Evolutionary conservation across 2,888 invertebrate species (phyloP), one percentile per base, ranked within the genome.

Genomic region (Gymnoscelis rufifasciata): DNA sequence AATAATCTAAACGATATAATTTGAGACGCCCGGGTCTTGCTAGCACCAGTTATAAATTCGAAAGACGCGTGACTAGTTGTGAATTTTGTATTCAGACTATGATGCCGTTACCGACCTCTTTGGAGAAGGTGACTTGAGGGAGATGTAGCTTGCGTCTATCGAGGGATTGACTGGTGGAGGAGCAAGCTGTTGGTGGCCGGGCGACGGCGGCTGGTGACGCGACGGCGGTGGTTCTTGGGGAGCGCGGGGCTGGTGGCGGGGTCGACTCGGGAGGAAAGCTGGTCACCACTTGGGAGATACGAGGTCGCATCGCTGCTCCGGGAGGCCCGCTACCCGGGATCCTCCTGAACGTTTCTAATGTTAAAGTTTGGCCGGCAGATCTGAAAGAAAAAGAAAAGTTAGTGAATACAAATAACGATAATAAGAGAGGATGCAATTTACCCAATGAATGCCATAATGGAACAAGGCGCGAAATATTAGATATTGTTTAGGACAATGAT

Each of bases 71-170:
- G 71, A 71, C 71, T 71, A 71, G 71, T 63, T 62, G 55, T 38
- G 30, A 40, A 51, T 54, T 52, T 51, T 24, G 23, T 51, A 47
- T 42, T 89, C 88, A 95, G 64, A 95, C 95, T 67, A 95, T 92
- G 66, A 95, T 93, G 53, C 95, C 95, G 66, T 91, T 93, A 94
- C 95, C 95, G 92, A 96, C 95, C 95, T 96, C 95, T 78, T 94
- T 93, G 73, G 92, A 95, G 86, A 95, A 95, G 41, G 95, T 94
- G 74, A 96, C 94, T 88, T 94, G 94, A 12, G 94, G 94, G 64
- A 94, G 83, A 64, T 93, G 91, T 13, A 94, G 88, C 66, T 93
- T 91, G 76, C 92, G 90, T 65, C 91, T 78, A 67, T 91, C 91
- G 12, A 89, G 69, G 1, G 87, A 87, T 59, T 91, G 88, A 54